A percentile compares a stretch with the other conserved stretches of the same genome.
phyloP scores from a whole-genome alignment of 2,888 invertebrate species.

The Chrysodeixis includens region DNA sequence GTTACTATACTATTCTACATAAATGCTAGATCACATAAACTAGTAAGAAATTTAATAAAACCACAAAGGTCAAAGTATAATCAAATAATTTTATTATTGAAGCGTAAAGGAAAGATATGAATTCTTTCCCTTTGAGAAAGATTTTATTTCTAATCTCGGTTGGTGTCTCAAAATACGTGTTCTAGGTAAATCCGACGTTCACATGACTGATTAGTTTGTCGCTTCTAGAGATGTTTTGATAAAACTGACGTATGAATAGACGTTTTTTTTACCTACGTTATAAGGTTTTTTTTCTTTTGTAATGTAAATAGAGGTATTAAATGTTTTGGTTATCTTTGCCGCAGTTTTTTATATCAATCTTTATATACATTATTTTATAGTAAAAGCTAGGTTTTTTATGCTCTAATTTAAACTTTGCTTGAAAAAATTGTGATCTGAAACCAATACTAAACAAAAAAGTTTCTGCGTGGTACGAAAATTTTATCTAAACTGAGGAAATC shows the following conservation, averaged over 20 bases:
- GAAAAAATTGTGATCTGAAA: too few relatives aligned
- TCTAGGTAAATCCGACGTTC: slow-evolving; percentile 26
- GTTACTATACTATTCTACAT: neutral
- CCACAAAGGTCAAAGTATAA: slow-evolving; percentile 21
- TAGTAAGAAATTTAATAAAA: slow-evolving; percentile 9
- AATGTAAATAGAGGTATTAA: neutral
- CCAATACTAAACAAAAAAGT: too few relatives aligned
- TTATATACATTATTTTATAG: too few relatives aligned
- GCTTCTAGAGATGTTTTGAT: slow-evolving; percentile 16
- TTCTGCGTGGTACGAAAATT: too few relatives aligned
- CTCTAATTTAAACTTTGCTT: too few relatives aligned
- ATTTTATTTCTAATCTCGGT: slow-evolving; percentile 30
- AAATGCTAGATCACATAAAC: slow-evolving; percentile 7
- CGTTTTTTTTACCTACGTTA: neutral
- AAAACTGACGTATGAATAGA: slow-evolving; percentile 12
- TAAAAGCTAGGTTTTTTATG: too few relatives aligned
- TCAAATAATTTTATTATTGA: slow-evolving; percentile 28
- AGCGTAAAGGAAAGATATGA: neutral
- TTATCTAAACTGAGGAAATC: too few relatives aligned
- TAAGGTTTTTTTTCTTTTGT: neutral
- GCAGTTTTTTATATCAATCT: too few relatives aligned
- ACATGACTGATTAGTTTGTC: slow-evolving; percentile 46
- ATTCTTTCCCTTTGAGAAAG: slow-evolving; percentile 11
- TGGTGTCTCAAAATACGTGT: slow-evolving; percentile 20
- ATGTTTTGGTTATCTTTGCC: neutral